Conservation (phyloP, 2,113 vertebrate genomes). For the Chionodraco myersi region DNA sequence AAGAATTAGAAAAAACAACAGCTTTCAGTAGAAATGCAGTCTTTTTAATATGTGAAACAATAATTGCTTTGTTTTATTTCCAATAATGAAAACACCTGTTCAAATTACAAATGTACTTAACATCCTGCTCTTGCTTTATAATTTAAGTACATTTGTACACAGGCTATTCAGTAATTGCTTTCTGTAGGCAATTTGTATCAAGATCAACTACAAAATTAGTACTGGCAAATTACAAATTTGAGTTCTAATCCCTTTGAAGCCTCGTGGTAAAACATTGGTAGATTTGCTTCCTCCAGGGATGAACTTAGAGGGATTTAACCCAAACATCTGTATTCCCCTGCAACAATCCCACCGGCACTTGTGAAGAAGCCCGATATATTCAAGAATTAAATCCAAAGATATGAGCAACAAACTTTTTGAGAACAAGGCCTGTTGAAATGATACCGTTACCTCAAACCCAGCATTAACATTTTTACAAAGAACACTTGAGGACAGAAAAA, state of each 20-base stretch:
- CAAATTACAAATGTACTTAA: not conserved
- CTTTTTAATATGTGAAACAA: not conserved
- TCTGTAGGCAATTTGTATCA: conserved; percentile 61
- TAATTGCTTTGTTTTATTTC: conserved; percentile 1
- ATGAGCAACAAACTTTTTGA: conserved; percentile 3
- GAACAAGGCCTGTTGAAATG: not conserved
- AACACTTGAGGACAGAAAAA: not conserved
- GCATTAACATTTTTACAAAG: not conserved
- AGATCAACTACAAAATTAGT: conserved; percentile 67
- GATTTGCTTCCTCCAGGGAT: conserved; percentile 51
- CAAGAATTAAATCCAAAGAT: conserved; percentile 30
- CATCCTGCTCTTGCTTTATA: too few species aligned
- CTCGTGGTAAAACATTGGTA: conserved; percentile 53
- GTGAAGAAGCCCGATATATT: conserved; percentile 7
- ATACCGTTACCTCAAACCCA: not conserved
- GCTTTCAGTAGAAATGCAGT: not conserved
- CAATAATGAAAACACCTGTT: conserved; percentile 20
- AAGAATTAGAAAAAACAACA: not conserved
- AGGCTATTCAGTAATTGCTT: conserved; percentile 55
- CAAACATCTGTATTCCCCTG: conserved; percentile 20
- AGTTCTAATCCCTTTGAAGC: conserved; percentile 62
- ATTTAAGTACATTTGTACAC: conserved; percentile 18
- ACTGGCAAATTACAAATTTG: conserved; percentile 55
- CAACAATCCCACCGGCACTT: conserved; percentile 25
- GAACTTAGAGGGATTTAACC: conserved; percentile 46